Evolutionary conservation across 2,113 vertebrate species (phyloP), one percentile per base, ranked within the genome.

Genomic region (Romanogobio albipinnatus): DNA sequence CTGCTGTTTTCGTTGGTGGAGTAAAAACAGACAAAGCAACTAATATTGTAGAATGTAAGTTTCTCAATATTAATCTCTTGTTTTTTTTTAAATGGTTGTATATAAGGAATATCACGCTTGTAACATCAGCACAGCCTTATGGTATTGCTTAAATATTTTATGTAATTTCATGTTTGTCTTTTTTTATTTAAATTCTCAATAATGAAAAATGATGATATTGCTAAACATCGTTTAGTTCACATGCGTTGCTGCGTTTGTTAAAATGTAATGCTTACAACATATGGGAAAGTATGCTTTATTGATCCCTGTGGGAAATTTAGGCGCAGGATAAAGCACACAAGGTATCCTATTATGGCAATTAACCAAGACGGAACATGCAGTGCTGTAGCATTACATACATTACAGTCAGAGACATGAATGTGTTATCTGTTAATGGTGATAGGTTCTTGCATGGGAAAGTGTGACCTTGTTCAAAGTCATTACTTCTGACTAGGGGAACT

Each of bases 391-490:
- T 33, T 51, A 33, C 14, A 33, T 51, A 7, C 29, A 68, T 68
- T 68, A 77, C 24, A 51, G 61, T n/a, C 9, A 66, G 45, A 81
- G 26, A 81, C 22, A 81, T 49, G 4, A 81, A 68, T 29, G 9
- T 51, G 78, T 68, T 66, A 81, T 81, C 26, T 11, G 5, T 36
- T 80, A 82, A 71, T 66, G 62, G 13, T 49, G 49, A 62, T 53
- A 26, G 47, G 10, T 71, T 17, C 29, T 56, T 56, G 64, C 29
- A 71, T 56, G 49, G 17, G 19, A 53, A 82, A 82, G 29, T 68
- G 33, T 80, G 62, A 81, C 79, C 79, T 81, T 81, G 49, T 71
- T 71, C 49, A 82, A 43, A 15, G 80, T 82, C 80, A 82, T 71
- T 82, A 53, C 49, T 39, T 22, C 33, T 82, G 19, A 56, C 80